Evolutionary conservation across 2,888 invertebrate species (phyloP).

Genomic region (Synergus gifuensis): DNA sequence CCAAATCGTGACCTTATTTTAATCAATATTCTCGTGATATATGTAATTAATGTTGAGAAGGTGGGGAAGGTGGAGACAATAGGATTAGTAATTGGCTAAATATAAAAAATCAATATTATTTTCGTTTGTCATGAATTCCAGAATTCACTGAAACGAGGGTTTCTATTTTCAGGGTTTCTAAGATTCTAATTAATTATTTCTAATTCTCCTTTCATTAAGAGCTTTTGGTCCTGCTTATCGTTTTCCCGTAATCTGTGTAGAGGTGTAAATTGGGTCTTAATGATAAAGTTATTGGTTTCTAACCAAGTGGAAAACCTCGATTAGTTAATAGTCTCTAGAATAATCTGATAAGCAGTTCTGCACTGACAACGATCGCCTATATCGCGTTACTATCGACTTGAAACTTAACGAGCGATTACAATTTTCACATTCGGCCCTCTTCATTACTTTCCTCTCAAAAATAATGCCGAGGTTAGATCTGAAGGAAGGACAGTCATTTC

Average conservation of each 20-base stretch:
- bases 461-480: slow-evolving; percentile 15
- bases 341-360: background rate
- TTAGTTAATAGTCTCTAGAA: background rate
- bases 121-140: background rate
- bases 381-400: background rate
- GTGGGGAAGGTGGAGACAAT: too few species aligned
- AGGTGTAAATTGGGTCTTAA: background rate
- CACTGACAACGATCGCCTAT: background rate
- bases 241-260: background rate
- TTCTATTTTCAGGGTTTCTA: background rate
- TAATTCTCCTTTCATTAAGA: background rate
- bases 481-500: slow-evolving; percentile 50
- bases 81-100: too few species aligned
- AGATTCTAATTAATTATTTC: too few species aligned
- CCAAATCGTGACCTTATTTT: too few species aligned
- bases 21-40: too few species aligned
- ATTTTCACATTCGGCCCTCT: background rate
- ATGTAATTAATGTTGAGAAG: too few species aligned
- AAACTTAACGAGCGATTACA: background rate
- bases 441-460: background rate
- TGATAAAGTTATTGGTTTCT: background rate
- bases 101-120: background rate
- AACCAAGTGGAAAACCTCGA: background rate
- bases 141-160: background rate
- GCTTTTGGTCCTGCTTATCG: background rate